Evolutionary conservation across 2,888 invertebrate genomes (phyloP), one percentile per base, ranked within the genome.

Genomic region (Ectemnius cavifrons): DNA sequence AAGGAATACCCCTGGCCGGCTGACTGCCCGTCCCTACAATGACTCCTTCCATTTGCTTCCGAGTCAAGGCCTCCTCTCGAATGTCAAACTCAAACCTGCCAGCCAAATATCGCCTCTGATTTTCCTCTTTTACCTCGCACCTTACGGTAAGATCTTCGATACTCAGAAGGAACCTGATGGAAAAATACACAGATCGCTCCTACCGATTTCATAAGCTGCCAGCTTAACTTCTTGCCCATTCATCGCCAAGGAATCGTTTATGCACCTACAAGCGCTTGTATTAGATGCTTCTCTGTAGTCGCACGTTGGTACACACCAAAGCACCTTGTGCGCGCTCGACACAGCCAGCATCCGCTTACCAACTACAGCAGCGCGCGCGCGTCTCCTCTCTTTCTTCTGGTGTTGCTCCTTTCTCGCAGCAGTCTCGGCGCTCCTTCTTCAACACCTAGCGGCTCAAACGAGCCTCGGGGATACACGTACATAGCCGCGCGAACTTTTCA

Each of bases 401-500:
- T 6, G 52, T 59, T 57, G 20, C 20, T 57, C 23, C 56, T 47
- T 28, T 58, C n/a, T n/a, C 23, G 23, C 23, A 3, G 23, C 3
- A 23, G 23, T 23, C 23, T 20, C 20, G 20, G 20, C 20, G 20
- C 20, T 20, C 20, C 20, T 20, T 63, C 37, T 20, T 49, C 47
- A 63, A 60, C 79, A 62, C 68, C 70, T 46, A 72, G 56, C 67
- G 74, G 77, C 72, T 37, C 23, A 8, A 37, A 37, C 37, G 37
- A 79, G 77, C 45, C 68, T 68, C 56, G 28, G 63, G 74, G 59
- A 81, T 72, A 68, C 37, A 37, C 6, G 37, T 8, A 37, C 37
- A 8, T 71, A 67, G 67, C 63, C 57, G 63, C 65, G 73, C 67
- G 77, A 79, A 79, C 58, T 81, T 79, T 81, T 79, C 74, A 81